Conservation (phyloP, 2,113 vertebrate genomes). For the Lucifuga dentata region DNA sequence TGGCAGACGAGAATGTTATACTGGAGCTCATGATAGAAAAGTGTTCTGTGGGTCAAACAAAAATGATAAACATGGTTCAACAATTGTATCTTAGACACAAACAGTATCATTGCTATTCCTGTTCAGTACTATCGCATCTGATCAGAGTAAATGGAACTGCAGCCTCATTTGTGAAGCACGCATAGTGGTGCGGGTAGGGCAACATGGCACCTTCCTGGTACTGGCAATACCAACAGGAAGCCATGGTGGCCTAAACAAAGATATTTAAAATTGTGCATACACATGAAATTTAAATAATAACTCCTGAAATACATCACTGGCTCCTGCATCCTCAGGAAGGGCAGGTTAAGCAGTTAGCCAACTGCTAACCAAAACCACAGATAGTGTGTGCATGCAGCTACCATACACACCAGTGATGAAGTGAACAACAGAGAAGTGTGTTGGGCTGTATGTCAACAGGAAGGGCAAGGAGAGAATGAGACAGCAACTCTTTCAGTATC, state of each 20-base stretch:
- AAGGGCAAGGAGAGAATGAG: conserved; percentile 74
- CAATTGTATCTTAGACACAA: conserved; percentile 13
- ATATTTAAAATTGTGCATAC: conserved; percentile 3
- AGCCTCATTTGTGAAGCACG: neutral
- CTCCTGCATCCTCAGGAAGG: conserved; percentile 17
- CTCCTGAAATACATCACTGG: conserved; percentile 12
- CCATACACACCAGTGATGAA: neutral
- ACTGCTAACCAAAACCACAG: neutral
- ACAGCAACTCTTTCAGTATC: conserved; percentile 67
- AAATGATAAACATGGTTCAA: conserved; percentile 10
- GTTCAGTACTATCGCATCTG: conserved; percentile 2
- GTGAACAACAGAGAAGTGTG: neutral
- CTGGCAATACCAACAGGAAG: neutral
- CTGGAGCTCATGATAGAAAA: neutral
- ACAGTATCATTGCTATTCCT: conserved; percentile 2
- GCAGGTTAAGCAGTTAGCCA: too few species aligned
- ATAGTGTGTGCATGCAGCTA: neutral
- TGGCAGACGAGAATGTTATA: conserved; percentile 1
- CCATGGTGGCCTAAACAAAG: too few species aligned
- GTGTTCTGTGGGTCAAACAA: conserved; percentile 11
- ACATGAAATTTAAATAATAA: conserved; percentile 36
- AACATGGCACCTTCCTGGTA: neutral
- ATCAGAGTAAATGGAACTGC: conserved; percentile 25
- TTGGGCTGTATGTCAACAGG: conserved; percentile 57
- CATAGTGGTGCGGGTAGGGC: too few species aligned